Evolutionary conservation across 2,888 invertebrate species (phyloP), one percentile per base, ranked within the genome.

Genomic region (Ormyrus pomaceus): DNA sequence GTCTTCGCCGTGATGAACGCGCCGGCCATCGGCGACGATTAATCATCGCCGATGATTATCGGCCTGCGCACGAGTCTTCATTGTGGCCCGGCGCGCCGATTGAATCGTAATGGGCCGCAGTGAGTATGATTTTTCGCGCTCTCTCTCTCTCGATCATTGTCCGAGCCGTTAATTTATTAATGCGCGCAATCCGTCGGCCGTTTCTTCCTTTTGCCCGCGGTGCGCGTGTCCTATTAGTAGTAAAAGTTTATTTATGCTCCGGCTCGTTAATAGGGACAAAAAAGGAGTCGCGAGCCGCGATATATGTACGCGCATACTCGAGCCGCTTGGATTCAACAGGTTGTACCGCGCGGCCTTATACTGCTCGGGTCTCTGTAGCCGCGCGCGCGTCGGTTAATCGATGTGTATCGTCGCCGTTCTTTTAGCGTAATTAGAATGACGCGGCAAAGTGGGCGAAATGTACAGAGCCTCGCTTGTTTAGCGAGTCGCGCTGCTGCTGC

Each of bases 221-320:
- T 19, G 19, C 19, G 19, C 19, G 13, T n/a, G 59, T 72, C 65
- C 46, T 19, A 71, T 79, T 62, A 73, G 19, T 73, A 59, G 68
- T 73, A 62, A 73, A 65, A 73, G 78, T 62, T 78, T 62, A 79
- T 73, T 79, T 79, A 73, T 50, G 48, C 6, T 34, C 78, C 56
- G 58, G 62, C 56, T 8, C 62, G 50, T 55, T 62, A 79, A 79
- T 56, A 62, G 56, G 68, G 59, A 68, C 58, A 48, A 61, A 66
- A 78, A 72, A 66, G 6, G n/a, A 9, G 53, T 10, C 53, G 48
- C 46, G 64, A 65, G 13, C 34, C 8, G 56, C 13, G 13, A 13
- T 13, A 13, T 19, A 2, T 19, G 19, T 19, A 19, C 1, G 19
- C 19, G 19, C 19, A 2, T 19, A 19, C 19, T 19, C 7, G 59